Evolutionary conservation across 2,888 invertebrate genomes (phyloP).

Genomic region (Andrena dorsata): DNA sequence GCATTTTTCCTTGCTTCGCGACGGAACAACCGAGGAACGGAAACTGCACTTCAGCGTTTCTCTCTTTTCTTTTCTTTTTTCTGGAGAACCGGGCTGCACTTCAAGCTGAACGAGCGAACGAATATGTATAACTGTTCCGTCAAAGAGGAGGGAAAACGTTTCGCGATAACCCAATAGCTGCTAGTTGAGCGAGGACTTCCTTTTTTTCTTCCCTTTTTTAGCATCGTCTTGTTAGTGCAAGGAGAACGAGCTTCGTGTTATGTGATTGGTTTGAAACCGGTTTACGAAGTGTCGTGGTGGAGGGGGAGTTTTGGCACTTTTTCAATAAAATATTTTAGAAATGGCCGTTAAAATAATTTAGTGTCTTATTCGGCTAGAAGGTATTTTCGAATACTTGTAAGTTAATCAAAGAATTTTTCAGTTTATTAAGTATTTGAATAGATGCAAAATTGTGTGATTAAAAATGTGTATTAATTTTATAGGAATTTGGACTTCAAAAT

Average conservation of each 20-base stretch:
- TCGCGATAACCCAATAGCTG: neutral
- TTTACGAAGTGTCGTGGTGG: neutral
- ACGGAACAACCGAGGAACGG: slow-evolving; percentile 33
- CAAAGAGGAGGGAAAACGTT: neutral
- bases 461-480: too few relatives aligned
- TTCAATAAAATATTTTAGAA: too few relatives aligned
- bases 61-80: slow-evolving; percentile 5
- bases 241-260: neutral
- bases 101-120: slow-evolving; percentile 23
- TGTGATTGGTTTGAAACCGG: neutral
- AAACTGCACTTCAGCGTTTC: slow-evolving; percentile 48
- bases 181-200: slow-evolving; percentile 1
- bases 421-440: too few relatives aligned
- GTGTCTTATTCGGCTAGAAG: too few relatives aligned
- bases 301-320: neutral
- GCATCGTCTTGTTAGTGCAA: neutral
- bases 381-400: too few relatives aligned
- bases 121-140: slow-evolving; percentile 26
- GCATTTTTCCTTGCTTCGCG: slow-evolving; percentile 55
- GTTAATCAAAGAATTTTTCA: too few relatives aligned
- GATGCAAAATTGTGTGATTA: too few relatives aligned
- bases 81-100: slow-evolving; percentile 13
- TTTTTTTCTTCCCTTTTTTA: neutral
- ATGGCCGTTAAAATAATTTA: too few relatives aligned
- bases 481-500: too few relatives aligned